Evolutionary conservation across 2,888 invertebrate genomes (phyloP).

Genomic region (Chrysodeixis includens): DNA sequence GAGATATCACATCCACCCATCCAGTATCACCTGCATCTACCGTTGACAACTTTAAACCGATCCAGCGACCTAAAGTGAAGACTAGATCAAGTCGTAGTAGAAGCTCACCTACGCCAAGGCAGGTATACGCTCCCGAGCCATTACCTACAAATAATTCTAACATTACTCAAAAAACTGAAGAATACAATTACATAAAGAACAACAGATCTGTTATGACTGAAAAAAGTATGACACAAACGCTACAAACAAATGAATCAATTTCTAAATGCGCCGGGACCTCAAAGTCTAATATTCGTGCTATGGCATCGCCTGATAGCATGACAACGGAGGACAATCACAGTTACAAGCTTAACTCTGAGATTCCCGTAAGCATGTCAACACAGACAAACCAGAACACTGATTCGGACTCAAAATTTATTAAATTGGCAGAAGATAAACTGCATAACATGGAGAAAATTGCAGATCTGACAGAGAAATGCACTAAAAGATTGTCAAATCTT

Average conservation of each 20-base stretch:
- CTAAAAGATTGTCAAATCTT: slow-evolving; percentile 82
- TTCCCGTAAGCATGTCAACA: slow-evolving; percentile 72
- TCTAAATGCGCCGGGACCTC: slow-evolving; percentile 7
- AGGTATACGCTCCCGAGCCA: slow-evolving; percentile 33
- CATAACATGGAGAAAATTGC: slow-evolving; percentile 87
- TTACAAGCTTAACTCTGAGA: slow-evolving; percentile 44
- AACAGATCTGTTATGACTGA: slow-evolving; percentile 9
- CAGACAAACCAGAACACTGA: slow-evolving; percentile 76
- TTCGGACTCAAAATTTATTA: slow-evolving; percentile 76
- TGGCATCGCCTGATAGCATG: slow-evolving; percentile 67
- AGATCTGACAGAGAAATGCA: slow-evolving; percentile 84
- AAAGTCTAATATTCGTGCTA: slow-evolving; percentile 34
- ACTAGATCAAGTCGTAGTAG: slow-evolving; percentile 61
- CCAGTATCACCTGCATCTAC: slow-evolving; percentile 59
- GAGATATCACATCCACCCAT: slow-evolving; percentile 33
- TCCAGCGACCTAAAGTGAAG: slow-evolving; percentile 18
- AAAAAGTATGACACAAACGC: slow-evolving; percentile 11
- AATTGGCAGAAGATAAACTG: slow-evolving; percentile 81
- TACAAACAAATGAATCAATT: slow-evolving; percentile 5
- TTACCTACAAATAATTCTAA: slow-evolving; percentile 22
- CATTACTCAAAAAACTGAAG: slow-evolving; percentile 24
- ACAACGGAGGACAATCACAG: slow-evolving; percentile 47
- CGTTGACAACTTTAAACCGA: slow-evolving; percentile 49
- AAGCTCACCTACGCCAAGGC: slow-evolving; percentile 70
- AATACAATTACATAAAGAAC: not conserved